Base-by-base conservation (phyloP, 2,888 invertebrate species). In the Hipparchia sbordonii region DNA sequence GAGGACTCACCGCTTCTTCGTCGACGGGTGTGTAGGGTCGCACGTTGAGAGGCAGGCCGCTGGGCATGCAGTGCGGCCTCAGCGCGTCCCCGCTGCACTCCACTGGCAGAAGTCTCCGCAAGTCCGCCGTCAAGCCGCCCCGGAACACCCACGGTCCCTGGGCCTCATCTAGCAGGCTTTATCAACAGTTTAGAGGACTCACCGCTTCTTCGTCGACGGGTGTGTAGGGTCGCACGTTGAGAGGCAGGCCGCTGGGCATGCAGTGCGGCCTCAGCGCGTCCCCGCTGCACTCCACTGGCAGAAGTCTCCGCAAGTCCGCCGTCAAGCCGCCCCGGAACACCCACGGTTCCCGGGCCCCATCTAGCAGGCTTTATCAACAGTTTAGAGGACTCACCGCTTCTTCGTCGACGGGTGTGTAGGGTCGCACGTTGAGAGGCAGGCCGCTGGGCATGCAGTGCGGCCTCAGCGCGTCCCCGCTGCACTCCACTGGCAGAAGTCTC, bases 101-200 rank as follows among this genome's bases (percentile, higher is more conserved):
- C 0, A 99, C 97, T 9, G 99, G 98, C 86, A 99, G 95, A 78
- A 99, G 93, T 74, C 99, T 95, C 95, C 98, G 94, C 67, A 95
- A 94, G 84, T 92, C 92, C 5, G 98, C 97, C 62, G 98, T 97
- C 46, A 99, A 95, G 10, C 99, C 99, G 76, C 99, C 99, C 65
- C 98, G 95, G 93, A 98, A 99, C 74, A 99, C 97, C 99, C 99
- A 99, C 0, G 99, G 99, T 99, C n/a, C n/a, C 89, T 99, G 98
- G 69, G 98, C 97, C 6, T 99, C 99, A 82, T 97, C 98, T n/a
- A n/a, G n/a, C n/a, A n/a, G n/a, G n/a, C n/a, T 2, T 39, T 39
- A 39, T 4, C 39, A 39, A 39, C 39, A 39, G 39, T 39, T 2
- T 39, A 39, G 39, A 2, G 39, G 39, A 39, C 68, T 67, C 3